Percentiles rank a stretch among this genome's conserved stretches.
phyloP scores from a whole-genome alignment of 2,888 invertebrate genomes.

The Steinernema hermaphroditum region DNA sequence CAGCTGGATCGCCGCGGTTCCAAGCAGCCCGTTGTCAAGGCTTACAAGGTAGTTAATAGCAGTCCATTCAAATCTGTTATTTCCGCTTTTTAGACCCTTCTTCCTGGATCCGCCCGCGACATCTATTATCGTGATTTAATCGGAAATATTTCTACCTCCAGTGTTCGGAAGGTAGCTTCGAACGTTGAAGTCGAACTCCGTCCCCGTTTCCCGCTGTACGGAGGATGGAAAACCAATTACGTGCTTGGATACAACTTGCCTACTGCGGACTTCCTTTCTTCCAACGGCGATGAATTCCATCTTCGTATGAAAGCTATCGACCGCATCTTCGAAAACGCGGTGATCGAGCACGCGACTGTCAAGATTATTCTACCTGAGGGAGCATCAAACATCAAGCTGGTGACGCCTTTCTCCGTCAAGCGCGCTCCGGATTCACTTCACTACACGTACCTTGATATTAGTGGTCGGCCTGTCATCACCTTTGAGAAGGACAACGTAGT shows the following conservation, averaged over 20 bases:
- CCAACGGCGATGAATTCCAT: conserved; percentile 74
- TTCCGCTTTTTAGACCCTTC: conserved; percentile 69
- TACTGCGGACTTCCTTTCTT: conserved; percentile 87
- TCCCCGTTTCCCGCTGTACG: conserved; percentile 94
- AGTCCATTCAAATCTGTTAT: conserved; percentile 8
- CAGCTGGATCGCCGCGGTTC: conserved; percentile 87
- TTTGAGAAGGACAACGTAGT: conserved; percentile 81
- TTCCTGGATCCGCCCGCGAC: conserved; percentile 84
- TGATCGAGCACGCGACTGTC: conserved; percentile 83
- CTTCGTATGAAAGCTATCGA: conserved; percentile 92
- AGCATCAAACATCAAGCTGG: conserved; percentile 78
- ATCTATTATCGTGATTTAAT: conserved; percentile 98
- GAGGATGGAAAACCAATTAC: conserved; percentile 98
- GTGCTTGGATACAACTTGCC: conserved; percentile 95
- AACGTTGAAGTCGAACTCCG: conserved; percentile 92
- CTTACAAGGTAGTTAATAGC: conserved; percentile 81
- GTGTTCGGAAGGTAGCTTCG: conserved; percentile 83
- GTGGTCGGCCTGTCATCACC: conserved; percentile 87
- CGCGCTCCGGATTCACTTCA: conserved; percentile 78
- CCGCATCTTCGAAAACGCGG: conserved; percentile 94
- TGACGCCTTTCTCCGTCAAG: conserved; percentile 80
- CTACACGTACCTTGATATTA: conserved; percentile 90
- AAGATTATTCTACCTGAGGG: conserved; percentile 93
- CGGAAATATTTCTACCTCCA: conserved; percentile 95
- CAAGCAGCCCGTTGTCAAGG: conserved; percentile 81